Percentiles rank a stretch among this genome's conserved stretches.
Evolutionary conservation across 1,140 invertebrate genomes (phyloP).

Genomic region (Andrena cerasifolii): DNA sequence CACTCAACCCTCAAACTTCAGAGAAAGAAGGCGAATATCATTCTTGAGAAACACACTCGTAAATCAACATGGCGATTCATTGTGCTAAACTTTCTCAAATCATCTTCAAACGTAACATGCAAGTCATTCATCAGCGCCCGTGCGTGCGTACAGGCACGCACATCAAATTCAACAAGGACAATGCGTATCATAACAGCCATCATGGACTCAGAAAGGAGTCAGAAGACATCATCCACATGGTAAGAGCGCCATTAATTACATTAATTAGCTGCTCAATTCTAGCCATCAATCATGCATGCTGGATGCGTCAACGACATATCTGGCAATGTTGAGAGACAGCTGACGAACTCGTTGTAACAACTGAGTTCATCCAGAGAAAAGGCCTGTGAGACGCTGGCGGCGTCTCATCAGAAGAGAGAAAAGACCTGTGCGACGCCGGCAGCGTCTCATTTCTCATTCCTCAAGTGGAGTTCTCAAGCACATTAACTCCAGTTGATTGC

Average conservation of each 20-base stretch:
- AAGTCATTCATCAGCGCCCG: too few relatives aligned
- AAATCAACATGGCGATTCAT: conserved; percentile 40
- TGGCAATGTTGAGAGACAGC: not conserved
- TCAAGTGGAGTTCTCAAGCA: conserved; percentile 8
- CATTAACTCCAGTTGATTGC: too few relatives aligned
- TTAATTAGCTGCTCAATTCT: not conserved
- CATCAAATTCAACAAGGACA: not conserved
- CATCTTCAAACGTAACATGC: not conserved
- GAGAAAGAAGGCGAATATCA: conserved; percentile 63
- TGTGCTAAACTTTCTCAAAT: conserved; percentile 41
- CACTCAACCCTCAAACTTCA: conserved; percentile 28
- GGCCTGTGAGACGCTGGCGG: not conserved
- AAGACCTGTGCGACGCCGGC: too few relatives aligned
- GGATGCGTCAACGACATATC: conserved; percentile 15
- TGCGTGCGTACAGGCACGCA: too few relatives aligned
- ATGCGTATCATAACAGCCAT: too few relatives aligned
- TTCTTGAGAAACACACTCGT: conserved; percentile 46
- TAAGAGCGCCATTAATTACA: too few relatives aligned
- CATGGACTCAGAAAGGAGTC: too few relatives aligned
- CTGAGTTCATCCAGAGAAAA: not conserved
- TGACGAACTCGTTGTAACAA: not conserved
- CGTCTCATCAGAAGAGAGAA: too few relatives aligned
- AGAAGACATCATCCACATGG: too few relatives aligned
- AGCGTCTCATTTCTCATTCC: conserved; percentile 15
- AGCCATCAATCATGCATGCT: not conserved